These are phyloP conservation scores for Conopomorpha cramerella DNA, from an alignment of 1,140 invertebrate genomes.

Conservation along the genomic window DNA sequence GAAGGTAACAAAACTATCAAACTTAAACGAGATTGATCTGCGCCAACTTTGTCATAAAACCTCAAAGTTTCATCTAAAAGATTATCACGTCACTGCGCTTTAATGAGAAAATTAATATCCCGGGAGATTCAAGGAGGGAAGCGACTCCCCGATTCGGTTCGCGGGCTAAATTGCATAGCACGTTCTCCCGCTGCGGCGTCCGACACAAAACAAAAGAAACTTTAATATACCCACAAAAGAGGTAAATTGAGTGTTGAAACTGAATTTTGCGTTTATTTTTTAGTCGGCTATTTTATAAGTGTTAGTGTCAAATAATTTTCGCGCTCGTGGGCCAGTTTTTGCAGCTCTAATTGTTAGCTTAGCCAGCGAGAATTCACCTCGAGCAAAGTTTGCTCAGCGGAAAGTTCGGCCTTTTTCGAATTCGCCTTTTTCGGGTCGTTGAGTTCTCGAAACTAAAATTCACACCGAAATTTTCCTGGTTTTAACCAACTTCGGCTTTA, in stretches of 20 bases:
- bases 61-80: conserved; percentile 2
- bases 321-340: not conserved
- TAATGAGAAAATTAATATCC: conserved; percentile 10
- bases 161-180: not conserved
- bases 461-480: too few relatives aligned
- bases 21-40: conserved; percentile 11
- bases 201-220: too few relatives aligned
- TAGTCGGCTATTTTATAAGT: not conserved
- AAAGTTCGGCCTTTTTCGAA: too few relatives aligned
- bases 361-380: too few relatives aligned
- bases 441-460: too few relatives aligned
- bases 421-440: too few relatives aligned
- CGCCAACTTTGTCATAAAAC: conserved; percentile 5
- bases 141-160: too few relatives aligned
- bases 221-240: too few relatives aligned
- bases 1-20: conserved; percentile 5
- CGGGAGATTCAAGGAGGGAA: conserved; percentile 2
- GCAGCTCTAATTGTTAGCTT: too few relatives aligned
- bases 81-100: conserved; percentile 6
- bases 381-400: too few relatives aligned
- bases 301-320: not conserved
- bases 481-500: too few relatives aligned
- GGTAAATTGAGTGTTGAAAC: not conserved
- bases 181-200: not conserved
- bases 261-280: not conserved